Conservation (phyloP, 2,888 invertebrate genomes). For the Coelinius sp. region DNA sequence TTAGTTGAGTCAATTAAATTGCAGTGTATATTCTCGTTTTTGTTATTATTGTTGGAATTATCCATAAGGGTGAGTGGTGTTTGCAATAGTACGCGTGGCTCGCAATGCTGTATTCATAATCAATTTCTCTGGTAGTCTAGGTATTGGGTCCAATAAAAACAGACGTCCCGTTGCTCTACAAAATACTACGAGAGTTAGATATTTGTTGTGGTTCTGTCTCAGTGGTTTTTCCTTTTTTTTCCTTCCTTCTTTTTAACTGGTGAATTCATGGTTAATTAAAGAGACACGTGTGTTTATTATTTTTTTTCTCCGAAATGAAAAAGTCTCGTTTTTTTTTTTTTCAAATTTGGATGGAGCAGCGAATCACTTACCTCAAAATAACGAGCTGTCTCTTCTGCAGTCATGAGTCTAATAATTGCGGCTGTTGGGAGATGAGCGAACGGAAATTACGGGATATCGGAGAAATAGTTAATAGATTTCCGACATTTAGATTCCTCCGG, state of each 20-base stretch:
- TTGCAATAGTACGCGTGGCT: not conserved
- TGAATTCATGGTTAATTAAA: too few species aligned
- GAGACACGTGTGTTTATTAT: too few species aligned
- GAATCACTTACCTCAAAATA: too few species aligned
- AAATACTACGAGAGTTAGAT: not conserved
- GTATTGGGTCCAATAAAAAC: not conserved
- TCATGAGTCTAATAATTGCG: constrained; percentile 43
- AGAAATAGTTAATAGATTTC: constrained; percentile 62
- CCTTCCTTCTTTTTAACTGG: not conserved
- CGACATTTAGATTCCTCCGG: constrained; percentile 48
- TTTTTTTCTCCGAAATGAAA: too few species aligned
- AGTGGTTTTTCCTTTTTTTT: too few species aligned
- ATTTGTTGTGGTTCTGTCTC: too few species aligned
- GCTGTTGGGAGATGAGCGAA: constrained; percentile 20
- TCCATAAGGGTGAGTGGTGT: not conserved
- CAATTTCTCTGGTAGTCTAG: not conserved
- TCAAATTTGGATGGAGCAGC: too few species aligned
- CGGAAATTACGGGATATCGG: constrained; percentile 64
- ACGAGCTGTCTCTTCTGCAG: constrained; percentile 28
- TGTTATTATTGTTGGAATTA: not conserved
- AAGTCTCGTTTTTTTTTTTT: not conserved
- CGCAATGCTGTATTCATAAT: not conserved
- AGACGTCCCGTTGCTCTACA: not conserved
- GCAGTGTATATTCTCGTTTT: not conserved
- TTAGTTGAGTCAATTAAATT: not conserved